A percentile compares a stretch with the other conserved stretches of the same genome.
phyloP scores from a whole-genome alignment of 2,888 invertebrate genomes.

The Cremastinae sp. region DNA sequence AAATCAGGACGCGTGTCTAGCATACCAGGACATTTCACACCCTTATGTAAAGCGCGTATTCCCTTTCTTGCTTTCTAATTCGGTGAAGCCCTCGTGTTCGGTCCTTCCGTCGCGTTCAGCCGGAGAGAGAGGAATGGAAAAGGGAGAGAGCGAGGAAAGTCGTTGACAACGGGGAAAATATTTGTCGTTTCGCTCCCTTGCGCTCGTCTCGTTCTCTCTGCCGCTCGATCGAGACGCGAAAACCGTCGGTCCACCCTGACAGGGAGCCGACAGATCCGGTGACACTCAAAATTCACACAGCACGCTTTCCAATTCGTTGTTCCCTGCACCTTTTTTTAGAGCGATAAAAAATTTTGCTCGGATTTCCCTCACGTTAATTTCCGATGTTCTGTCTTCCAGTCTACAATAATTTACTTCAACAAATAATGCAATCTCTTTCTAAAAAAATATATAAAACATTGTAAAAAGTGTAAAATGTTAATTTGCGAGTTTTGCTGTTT shows the following conservation, averaged over 20 bases:
- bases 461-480: too few species aligned
- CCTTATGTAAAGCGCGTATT: slow-evolving; percentile 75
- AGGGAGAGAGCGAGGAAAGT: slow-evolving; percentile 21
- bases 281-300: slow-evolving; percentile 43
- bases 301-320: slow-evolving; percentile 26
- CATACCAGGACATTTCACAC: slow-evolving; percentile 78
- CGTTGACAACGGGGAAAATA: slow-evolving; percentile 72
- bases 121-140: slow-evolving; percentile 1
- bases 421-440: too few species aligned
- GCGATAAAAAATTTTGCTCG: slow-evolving; percentile 17
- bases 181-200: slow-evolving; percentile 69
- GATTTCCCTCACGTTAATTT: slow-evolving; percentile 11
- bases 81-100: slow-evolving; percentile 70
- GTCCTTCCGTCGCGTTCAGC: slow-evolving; percentile 38
- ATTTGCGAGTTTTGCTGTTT: not conserved
- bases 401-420: too few species aligned
- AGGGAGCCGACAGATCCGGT: slow-evolving; percentile 35
- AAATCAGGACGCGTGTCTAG: slow-evolving; percentile 78
- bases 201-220: slow-evolving; percentile 50
- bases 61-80: slow-evolving; percentile 48
- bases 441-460: too few species aligned
- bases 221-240: slow-evolving; percentile 41
- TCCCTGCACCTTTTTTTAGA: too few species aligned
- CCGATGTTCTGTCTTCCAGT: not conserved
- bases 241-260: slow-evolving; percentile 42